Evolutionary conservation across 2,797 vertebrate genomes (phyloP).

Genomic region (Luscinia megarhynchos): DNA sequence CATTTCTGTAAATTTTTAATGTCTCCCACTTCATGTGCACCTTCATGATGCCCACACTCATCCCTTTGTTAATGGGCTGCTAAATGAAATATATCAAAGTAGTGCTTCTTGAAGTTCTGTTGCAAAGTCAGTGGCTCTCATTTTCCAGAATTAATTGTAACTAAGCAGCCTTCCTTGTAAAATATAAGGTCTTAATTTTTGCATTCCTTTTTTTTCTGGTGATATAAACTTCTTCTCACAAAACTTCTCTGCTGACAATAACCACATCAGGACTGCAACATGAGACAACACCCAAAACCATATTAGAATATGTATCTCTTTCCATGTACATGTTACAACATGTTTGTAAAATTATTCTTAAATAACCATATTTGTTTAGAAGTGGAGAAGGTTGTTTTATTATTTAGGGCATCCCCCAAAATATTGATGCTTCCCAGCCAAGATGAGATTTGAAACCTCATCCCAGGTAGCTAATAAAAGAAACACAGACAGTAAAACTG

Average conservation of each 20-base stretch:
- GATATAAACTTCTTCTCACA: neutral
- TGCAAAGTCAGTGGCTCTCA: neutral
- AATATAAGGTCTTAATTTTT: neutral
- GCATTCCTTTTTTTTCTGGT: neutral
- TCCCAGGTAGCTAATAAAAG: neutral
- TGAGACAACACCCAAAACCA: neutral
- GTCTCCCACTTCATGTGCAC: neutral
- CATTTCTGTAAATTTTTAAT: neutral
- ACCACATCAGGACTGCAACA: neutral
- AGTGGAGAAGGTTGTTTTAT: neutral
- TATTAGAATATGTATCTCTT: neutral
- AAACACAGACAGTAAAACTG: neutral
- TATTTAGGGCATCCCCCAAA: neutral
- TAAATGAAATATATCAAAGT: neutral
- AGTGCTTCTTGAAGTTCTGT: neutral
- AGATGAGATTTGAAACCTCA: neutral
- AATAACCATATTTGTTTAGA: neutral
- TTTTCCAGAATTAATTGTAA: neutral
- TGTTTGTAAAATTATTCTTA: neutral
- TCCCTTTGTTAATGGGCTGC: neutral
- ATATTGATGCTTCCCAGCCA: neutral
- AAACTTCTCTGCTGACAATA: neutral
- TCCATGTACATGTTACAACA: neutral
- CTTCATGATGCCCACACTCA: neutral
- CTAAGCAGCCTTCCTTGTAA: neutral